Evolutionary conservation across 2,888 invertebrate genomes (phyloP), one percentile per base, ranked within the genome.

Genomic region (Napeogenes inachia): DNA sequence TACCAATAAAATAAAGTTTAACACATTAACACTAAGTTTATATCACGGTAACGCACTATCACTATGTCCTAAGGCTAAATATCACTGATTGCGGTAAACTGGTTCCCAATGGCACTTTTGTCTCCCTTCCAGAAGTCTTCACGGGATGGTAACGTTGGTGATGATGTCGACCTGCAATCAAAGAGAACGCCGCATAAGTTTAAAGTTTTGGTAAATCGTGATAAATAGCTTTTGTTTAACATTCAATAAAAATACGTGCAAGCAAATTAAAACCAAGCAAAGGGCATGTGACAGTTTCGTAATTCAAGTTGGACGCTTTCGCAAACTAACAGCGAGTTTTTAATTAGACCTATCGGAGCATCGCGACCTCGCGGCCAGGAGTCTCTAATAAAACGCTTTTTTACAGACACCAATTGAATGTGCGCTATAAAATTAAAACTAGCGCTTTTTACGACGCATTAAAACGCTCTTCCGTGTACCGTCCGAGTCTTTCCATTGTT

Each of bases 81-180:
- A 89, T 89, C 89, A 89, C 89, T 88, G 83, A 72, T 78, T 82
- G 79, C 84, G 89, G 89, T 89, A 87, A 88, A 85, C 89, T 86
- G 82, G 88, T 87, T 87, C 80, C 75, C 75, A 84, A 90, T 90
- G 90, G 89, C 90, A 90, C 90, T 87, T 82, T 71, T 78, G 83
- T 87, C 82, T 86, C 82, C 80, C 76, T 71, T 68, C 68, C 72
- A 80, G 84, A 86, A 85, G 83, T 84, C 80, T 88, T 87, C 86
- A 87, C 88, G 85, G 85, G 84, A 68, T 64, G 71, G 68, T 80
- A 81, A 76, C 77, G 79, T 79, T 77, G 77, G 75, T 73, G 73
- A 75, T 21, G 21, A 21, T 21, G 75, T 72, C 60, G 59, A 74
- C 72, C 87, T 87, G 87, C 5, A 81, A 84, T 75, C 64, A 83